phyloP scores from a whole-genome alignment of 1,140 invertebrate species.

The Propsilocerus akamusi region DNA sequence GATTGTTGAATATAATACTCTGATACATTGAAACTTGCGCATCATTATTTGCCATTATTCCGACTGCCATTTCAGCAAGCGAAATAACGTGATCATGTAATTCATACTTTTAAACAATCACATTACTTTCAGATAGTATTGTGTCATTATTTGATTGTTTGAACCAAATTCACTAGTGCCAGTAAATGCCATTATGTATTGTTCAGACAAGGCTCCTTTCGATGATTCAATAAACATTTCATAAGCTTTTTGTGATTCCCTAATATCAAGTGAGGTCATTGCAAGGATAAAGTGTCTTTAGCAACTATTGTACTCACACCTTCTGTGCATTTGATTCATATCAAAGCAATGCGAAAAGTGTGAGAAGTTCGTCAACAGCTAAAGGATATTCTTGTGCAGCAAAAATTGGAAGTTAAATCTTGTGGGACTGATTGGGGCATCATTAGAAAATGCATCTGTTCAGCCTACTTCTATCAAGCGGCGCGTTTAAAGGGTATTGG shows the following conservation, averaged over 20 bases:
- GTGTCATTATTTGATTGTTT: constrained; percentile 16
- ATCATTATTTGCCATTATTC: constrained; percentile 44
- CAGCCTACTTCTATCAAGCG: constrained; percentile 97
- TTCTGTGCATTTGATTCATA: constrained; percentile 81
- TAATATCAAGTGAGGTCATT: constrained; percentile 42
- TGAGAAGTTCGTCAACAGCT: constrained; percentile 93
- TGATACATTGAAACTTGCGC: constrained; percentile 65
- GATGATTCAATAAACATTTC: constrained; percentile 52
- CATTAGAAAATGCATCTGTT: constrained; percentile 95
- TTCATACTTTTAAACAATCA: constrained; percentile 68
- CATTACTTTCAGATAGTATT: constrained; percentile 50
- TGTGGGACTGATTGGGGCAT: constrained; percentile 97
- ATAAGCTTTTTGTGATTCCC: constrained; percentile 52
- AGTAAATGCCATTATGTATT: constrained; percentile 33
- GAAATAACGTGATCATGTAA: constrained; percentile 57
- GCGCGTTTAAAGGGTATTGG: constrained; percentile 89
- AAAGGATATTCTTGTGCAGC: constrained; percentile 91
- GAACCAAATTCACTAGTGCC: background rate
- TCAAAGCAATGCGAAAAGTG: constrained; percentile 96
- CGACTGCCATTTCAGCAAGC: constrained; percentile 57
- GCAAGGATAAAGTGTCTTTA: constrained; percentile 57
- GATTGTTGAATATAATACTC: constrained; percentile 75
- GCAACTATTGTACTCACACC: constrained; percentile 66
- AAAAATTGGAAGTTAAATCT: constrained; percentile 80
- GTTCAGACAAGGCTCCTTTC: constrained; percentile 52